Percentiles rank a stretch among this genome's conserved stretches.
These are phyloP conservation scores for Merluccius polli DNA, from an alignment of 2,797 vertebrate species.

Conservation along the genomic window DNA sequence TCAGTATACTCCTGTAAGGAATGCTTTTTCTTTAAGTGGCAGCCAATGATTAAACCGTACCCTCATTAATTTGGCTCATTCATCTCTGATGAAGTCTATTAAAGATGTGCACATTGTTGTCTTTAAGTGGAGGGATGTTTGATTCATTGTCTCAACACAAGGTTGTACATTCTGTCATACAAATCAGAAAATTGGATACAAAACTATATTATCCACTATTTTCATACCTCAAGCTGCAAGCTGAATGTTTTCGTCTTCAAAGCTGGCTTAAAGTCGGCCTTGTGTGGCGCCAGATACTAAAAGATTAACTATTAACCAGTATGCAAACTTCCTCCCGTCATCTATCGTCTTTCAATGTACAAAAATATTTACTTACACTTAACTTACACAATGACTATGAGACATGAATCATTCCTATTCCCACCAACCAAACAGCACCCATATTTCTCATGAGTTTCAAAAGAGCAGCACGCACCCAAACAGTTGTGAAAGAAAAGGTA, in stretches of 20 bases:
- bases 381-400: not conserved
- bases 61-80: not conserved
- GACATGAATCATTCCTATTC: not conserved
- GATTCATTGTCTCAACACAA: not conserved
- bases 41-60: not conserved
- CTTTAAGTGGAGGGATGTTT: not conserved
- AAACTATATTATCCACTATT: no score
- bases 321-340: not conserved
- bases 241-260: not conserved
- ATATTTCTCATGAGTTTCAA: slow-evolving; percentile 38
- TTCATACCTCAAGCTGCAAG: not conserved
- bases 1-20: slow-evolving; percentile 30
- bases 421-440: not conserved
- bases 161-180: not conserved
- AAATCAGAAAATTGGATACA: no score
- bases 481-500: slow-evolving; percentile 59
- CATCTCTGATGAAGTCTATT: not conserved
- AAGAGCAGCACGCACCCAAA: slow-evolving; percentile 64
- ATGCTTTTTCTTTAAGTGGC: slow-evolving; percentile 6
- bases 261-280: not conserved
- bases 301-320: not conserved
- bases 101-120: not conserved
- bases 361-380: not conserved
- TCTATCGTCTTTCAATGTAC: not conserved
- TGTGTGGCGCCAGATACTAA: not conserved